Conservation (phyloP, 2,113 vertebrate species). For the Peromyscus maniculatus region DNA sequence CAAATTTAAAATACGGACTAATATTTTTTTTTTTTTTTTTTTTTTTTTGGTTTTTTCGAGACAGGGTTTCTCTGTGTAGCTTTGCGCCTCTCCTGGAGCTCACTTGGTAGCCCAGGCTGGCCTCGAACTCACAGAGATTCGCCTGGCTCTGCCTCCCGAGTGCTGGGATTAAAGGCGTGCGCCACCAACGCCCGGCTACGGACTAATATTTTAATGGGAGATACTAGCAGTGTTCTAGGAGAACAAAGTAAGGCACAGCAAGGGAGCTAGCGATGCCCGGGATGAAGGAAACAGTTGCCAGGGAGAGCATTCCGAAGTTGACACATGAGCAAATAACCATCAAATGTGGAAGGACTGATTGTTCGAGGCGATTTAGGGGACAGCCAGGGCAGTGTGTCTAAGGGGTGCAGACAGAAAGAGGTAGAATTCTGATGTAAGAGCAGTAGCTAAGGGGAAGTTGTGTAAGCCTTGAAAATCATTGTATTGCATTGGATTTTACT, state of each 20-base stretch:
- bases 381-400: neutral
- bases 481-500: neutral
- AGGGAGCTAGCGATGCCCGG: neutral
- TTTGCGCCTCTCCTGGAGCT: too few species aligned
- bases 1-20: conserved; percentile 8
- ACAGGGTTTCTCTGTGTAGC: too few species aligned
- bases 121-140: too few species aligned
- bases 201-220: neutral
- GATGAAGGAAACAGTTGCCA: neutral
- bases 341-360: neutral
- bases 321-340: neutral
- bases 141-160: too few species aligned
- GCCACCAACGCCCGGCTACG: too few species aligned
- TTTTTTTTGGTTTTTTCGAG: too few species aligned
- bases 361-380: neutral
- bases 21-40: too few species aligned
- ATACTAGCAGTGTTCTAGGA: neutral
- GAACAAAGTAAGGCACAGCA: neutral
- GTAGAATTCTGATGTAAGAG: neutral
- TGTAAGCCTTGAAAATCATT: neutral
- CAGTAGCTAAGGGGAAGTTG: neutral
- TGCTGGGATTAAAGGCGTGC: too few species aligned
- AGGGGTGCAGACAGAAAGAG: neutral
- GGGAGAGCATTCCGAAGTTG: neutral
- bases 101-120: too few species aligned